A percentile compares a stretch with the other conserved stretches of the same genome.
Conservation (phyloP, 23 tunicate species). For the Ascidia mentula region DNA sequence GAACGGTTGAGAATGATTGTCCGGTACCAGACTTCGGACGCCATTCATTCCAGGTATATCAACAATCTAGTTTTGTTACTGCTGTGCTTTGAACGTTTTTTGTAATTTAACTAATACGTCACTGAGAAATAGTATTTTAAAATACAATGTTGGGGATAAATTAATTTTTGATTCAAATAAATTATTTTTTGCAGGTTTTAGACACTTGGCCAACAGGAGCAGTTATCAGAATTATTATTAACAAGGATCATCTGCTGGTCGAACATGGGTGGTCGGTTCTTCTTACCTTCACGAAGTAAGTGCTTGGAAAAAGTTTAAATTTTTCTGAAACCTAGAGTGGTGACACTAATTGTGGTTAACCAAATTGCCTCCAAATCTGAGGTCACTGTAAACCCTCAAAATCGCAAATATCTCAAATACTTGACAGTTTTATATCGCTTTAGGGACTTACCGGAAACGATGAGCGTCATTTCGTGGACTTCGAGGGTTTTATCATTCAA, state of each 20-base stretch:
- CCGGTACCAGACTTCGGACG: conserved; percentile 62
- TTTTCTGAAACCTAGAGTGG: too few species aligned
- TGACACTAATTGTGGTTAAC: too few species aligned
- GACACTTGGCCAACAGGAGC: conserved; percentile 89
- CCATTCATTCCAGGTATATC: conserved; percentile 69
- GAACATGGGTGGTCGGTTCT: conserved; percentile 64
- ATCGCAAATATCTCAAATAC: neutral
- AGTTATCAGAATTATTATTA: conserved; percentile 36
- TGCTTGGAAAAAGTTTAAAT: neutral
- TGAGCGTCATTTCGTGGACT: conserved; percentile 67
- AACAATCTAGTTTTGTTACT: too few species aligned
- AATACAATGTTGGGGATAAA: too few species aligned
- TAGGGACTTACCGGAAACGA: conserved; percentile 60
- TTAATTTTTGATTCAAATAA: too few species aligned
- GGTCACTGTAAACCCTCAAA: neutral
- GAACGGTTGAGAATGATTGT: conserved; percentile 26
- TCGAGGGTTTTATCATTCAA: conserved; percentile 31
- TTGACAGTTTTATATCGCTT: neutral
- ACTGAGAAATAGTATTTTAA: too few species aligned
- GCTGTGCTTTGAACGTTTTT: too few species aligned
- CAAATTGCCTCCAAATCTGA: neutral
- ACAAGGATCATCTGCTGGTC: conserved; percentile 12
- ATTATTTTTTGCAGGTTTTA: conserved; percentile 50
- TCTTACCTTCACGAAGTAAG: conserved; percentile 69
- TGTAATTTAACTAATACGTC: too few species aligned